A percentile compares a stretch with the other conserved stretches of the same genome.
These are phyloP conservation scores for Boloria euphrosyne DNA, from an alignment of 2,888 invertebrate species.

Conservation along the genomic window DNA sequence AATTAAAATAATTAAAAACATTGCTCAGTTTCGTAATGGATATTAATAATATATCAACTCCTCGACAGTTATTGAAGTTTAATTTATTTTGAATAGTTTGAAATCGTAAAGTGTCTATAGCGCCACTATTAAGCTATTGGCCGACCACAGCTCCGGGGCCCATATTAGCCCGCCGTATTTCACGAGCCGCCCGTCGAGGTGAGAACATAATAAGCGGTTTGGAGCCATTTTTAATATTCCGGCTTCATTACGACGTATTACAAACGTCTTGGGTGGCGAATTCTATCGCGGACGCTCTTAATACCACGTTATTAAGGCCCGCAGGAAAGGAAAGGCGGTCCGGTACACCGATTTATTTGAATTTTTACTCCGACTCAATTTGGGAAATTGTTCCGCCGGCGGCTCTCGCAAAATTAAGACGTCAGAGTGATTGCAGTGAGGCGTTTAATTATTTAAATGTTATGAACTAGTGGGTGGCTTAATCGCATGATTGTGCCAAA, in stretches of 20 bases:
- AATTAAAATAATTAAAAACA: too few species aligned
- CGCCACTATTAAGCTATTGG: constrained; percentile 63
- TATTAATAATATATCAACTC: constrained; percentile 15
- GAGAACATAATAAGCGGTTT: constrained; percentile 82
- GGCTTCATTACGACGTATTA: constrained; percentile 81
- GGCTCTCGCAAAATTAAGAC: constrained; percentile 81
- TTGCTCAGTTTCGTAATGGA: not conserved
- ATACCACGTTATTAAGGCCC: constrained; percentile 76
- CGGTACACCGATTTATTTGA: constrained; percentile 78
- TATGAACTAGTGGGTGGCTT: constrained; percentile 77
- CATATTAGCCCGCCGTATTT: constrained; percentile 78
- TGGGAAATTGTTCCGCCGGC: constrained; percentile 79
- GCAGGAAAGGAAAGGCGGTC: constrained; percentile 63
- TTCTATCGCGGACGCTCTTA: constrained; percentile 81
- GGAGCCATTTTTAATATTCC: constrained; percentile 81
- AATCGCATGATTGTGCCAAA: constrained; percentile 62
- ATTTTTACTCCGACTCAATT: constrained; percentile 81
- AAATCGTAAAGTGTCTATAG: constrained; percentile 50
- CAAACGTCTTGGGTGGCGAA: constrained; percentile 82
- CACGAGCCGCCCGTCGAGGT: constrained; percentile 76
- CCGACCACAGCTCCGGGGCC: constrained; percentile 55
- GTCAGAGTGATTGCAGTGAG: constrained; percentile 78
- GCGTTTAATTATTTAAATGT: constrained; percentile 82
- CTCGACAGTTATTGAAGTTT: constrained; percentile 16
- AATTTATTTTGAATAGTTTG: constrained; percentile 6